Base-by-base conservation (phyloP, 2,113 vertebrate genomes). In the Atlantisia rogersi region DNA sequence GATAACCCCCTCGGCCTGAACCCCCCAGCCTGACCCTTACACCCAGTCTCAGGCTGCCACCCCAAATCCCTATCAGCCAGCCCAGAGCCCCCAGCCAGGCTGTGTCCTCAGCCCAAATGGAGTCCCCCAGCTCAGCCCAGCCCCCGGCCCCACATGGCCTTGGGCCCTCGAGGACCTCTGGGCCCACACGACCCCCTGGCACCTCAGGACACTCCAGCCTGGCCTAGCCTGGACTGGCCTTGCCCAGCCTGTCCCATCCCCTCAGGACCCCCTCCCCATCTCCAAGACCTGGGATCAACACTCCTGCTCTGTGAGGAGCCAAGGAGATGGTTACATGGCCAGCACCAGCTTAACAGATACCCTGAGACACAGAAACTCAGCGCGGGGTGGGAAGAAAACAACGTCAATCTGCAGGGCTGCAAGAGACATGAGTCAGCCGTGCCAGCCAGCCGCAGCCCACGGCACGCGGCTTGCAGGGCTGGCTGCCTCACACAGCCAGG, bases 361-460 rank as follows among this genome's bases (percentile, higher is more conserved):
- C 12, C 1, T 46, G 32, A 4, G 25, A 55, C 59, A 2, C n/a
- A 37, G 26, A 29, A 25, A 22, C n/a, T 7, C 48, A 17, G 68
- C 0, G 22, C 55, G n/a, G 86, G 28, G 77, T 88, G 84, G 75
- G 81, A 68, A 60, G 63, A 15, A 10, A 24, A 5, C 63, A 5
- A 29, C 2, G 8, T 4, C 15, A 32, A 13, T 5, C 9, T 50
- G 60, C 29, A 44, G 40, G 15, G 62, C 58, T 7, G 0, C 5
- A 6, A 6, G 29, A 37, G 86, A 16, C 18, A 0, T 74, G 91
- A 94, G 50, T 83, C 89, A 94, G 12, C 31, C 29, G 24, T 82
- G 83, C 75, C 58, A 28, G 55, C 35, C 83, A 93, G 71, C 60
- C 63, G 4, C 75, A 53, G 85, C 95, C 86, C 81, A 88, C 52